Percentiles rank a stretch among this genome's conserved stretches.
Evolutionary conservation across 2,797 vertebrate species (phyloP).

Genomic region (Neostethus bicornis): DNA sequence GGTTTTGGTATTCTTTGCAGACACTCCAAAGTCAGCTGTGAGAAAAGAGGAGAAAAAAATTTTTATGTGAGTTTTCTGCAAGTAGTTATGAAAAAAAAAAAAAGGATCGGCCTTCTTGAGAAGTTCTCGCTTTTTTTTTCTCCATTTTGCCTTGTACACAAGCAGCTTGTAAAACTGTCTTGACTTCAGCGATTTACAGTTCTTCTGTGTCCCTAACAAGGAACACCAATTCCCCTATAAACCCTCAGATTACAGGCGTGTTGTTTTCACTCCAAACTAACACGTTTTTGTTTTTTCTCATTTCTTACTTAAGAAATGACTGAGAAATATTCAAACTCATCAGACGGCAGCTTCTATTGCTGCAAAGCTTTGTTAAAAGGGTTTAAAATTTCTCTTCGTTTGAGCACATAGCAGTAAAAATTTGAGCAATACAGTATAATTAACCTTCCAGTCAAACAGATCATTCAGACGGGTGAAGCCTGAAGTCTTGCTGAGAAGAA

Average conservation of each 20-base stretch:
- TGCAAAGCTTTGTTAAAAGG: slow-evolving; percentile 41
- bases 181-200: slow-evolving; percentile 25
- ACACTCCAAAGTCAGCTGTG: slow-evolving; percentile 96
- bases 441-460: slow-evolving; percentile 26
- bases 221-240: slow-evolving; percentile 6
- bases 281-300: background rate
- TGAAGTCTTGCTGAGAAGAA: slow-evolving; percentile 5
- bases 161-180: slow-evolving; percentile 29
- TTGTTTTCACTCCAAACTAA: slow-evolving; percentile 30
- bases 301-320: slow-evolving; percentile 9
- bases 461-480: slow-evolving; percentile 28
- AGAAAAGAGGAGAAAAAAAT: slow-evolving; percentile 16
- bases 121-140: background rate
- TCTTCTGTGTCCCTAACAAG: slow-evolving; percentile 18
- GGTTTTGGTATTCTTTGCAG: slow-evolving; percentile 94
- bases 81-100: background rate
- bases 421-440: too few species aligned
- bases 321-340: slow-evolving; percentile 25
- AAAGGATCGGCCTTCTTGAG: background rate
- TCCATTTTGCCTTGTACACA: background rate
- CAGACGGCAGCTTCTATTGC: slow-evolving; percentile 34
- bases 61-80: background rate
- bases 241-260: slow-evolving; percentile 35
- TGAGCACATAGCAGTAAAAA: slow-evolving; percentile 45
- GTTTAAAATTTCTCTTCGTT: slow-evolving; percentile 37